Evolutionary conservation across 2,113 vertebrate species (phyloP).

Genomic region (Sphaerodactylus townsendi): DNA sequence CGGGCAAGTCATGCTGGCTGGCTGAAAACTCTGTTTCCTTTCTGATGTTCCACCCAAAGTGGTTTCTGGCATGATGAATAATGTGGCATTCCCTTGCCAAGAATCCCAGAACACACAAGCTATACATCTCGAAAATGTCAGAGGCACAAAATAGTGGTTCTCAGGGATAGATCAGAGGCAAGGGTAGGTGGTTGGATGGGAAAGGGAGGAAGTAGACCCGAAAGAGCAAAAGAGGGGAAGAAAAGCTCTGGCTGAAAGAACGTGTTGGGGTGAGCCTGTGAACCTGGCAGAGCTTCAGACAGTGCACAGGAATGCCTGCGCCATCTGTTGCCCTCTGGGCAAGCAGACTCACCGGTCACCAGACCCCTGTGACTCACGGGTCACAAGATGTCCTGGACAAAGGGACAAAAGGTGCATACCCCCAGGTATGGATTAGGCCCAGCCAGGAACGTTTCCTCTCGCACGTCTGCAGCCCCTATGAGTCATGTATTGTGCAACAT

Average conservation of each 20-base stretch:
- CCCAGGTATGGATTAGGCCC: too few relatives aligned
- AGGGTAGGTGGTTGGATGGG: neutral
- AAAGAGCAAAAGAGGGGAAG: neutral
- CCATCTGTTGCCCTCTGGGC: too few relatives aligned
- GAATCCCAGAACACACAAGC: constrained; percentile 42
- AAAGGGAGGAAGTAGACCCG: constrained; percentile 19
- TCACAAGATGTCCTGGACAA: too few relatives aligned
- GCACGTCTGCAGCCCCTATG: too few relatives aligned
- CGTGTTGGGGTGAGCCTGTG: too few relatives aligned
- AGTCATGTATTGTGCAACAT: too few relatives aligned
- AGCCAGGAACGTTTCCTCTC: too few relatives aligned
- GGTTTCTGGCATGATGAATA: constrained; percentile 52
- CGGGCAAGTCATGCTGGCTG: neutral
- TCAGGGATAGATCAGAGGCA: constrained; percentile 11
- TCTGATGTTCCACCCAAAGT: constrained; percentile 52
- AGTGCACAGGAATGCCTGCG: too few relatives aligned
- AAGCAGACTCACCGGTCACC: too few relatives aligned
- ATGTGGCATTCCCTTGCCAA: constrained; percentile 51
- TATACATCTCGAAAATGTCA: constrained; percentile 53
- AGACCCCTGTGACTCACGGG: too few relatives aligned
- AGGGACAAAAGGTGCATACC: too few relatives aligned
- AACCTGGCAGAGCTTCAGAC: too few relatives aligned
- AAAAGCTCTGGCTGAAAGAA: constrained; percentile 19
- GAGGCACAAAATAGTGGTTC: constrained; percentile 34
- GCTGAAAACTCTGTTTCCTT: constrained; percentile 30